phyloP scores from a whole-genome alignment of 2,113 vertebrate species.

The Gavia stellata region DNA sequence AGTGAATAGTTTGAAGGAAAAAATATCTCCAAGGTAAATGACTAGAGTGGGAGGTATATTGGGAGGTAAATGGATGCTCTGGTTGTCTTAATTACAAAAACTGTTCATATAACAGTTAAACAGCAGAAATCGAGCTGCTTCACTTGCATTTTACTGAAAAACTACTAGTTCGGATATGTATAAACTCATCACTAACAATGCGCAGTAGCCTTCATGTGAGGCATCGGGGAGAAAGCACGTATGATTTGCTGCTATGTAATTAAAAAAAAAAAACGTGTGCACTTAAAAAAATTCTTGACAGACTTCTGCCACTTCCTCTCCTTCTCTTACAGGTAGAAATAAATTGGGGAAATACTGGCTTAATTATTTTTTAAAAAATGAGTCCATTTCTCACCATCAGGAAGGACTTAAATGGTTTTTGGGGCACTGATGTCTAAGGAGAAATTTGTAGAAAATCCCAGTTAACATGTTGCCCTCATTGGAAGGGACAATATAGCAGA shows the following conservation, averaged over 20 bases:
- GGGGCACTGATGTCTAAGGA: neutral
- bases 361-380: neutral
- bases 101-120: neutral
- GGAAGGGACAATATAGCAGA: neutral
- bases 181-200: neutral
- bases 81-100: neutral
- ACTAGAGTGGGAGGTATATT: neutral
- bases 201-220: neutral
- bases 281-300: neutral
- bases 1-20: slow-evolving; percentile 58
- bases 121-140: neutral
- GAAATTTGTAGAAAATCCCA: neutral
- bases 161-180: neutral
- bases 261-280: too few species aligned
- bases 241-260: fast-evolving
- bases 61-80: neutral
- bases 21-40: slow-evolving; percentile 59
- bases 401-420: neutral
- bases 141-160: neutral
- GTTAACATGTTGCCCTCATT: fast-evolving
- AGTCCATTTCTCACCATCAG: neutral
- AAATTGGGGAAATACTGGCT: neutral
- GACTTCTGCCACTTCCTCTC: neutral
- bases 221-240: neutral
- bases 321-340: neutral